Conservation (phyloP, 2,797 vertebrate genomes). For the Poeciliopsis paucimaculata region DNA sequence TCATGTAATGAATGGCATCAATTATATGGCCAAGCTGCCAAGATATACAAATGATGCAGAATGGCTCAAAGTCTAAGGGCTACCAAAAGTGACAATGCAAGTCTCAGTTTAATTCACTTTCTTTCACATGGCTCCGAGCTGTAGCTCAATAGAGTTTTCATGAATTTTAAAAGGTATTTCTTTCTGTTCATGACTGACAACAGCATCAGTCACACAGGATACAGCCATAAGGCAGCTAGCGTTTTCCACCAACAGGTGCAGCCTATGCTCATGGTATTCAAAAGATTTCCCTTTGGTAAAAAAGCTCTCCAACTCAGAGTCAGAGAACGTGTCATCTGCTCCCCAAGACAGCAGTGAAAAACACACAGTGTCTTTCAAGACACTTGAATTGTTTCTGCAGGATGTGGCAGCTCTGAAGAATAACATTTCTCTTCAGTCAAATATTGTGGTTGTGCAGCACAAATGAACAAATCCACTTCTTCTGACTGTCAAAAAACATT, state of each 20-base stretch:
- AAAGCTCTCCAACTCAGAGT: constrained; percentile 37
- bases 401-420: constrained; percentile 50
- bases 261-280: constrained; percentile 26
- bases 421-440: constrained; percentile 43
- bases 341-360: constrained; percentile 38
- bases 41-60: constrained; percentile 64
- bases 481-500: constrained; percentile 53
- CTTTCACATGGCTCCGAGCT: constrained; percentile 23
- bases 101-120: constrained; percentile 53
- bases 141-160: constrained; percentile 51
- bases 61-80: constrained; percentile 58
- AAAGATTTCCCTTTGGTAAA: constrained; percentile 38
- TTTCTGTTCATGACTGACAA: constrained; percentile 52
- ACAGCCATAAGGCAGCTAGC: constrained; percentile 45
- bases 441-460: constrained; percentile 41
- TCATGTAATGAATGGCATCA: constrained; percentile 76
- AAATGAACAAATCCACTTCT: constrained; percentile 54
- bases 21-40: constrained; percentile 63
- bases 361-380: constrained; percentile 33
- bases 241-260: constrained; percentile 42
- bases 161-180: constrained; percentile 64
- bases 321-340: constrained; percentile 37
- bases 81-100: constrained; percentile 24
- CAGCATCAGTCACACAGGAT: constrained; percentile 57
- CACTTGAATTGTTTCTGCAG: constrained; percentile 50